A percentile compares a stretch with the other conserved stretches of the same genome.
Conservation (phyloP, 2,113 vertebrate species). For the Pan paniscus region DNA sequence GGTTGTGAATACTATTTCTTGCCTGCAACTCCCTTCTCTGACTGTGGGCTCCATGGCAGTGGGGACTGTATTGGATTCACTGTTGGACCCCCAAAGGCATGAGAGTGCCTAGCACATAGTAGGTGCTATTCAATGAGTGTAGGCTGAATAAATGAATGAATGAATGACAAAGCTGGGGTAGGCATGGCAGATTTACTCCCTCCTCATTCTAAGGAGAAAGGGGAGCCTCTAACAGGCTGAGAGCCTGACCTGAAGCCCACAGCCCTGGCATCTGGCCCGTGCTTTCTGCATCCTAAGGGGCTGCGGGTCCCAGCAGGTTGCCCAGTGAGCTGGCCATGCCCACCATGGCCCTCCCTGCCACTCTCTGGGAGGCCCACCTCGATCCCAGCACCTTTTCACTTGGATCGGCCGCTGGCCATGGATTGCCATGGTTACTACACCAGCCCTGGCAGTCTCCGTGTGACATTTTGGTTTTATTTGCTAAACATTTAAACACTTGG, state of each 20-base stretch:
- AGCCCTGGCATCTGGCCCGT: background rate
- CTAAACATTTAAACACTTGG: constrained; percentile 60
- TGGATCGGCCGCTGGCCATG: background rate
- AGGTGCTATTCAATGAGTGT: background rate
- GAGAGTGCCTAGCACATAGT: rapidly evolving
- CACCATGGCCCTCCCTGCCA: background rate
- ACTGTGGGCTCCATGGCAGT: background rate
- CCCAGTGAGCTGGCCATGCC: background rate
- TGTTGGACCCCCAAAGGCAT: background rate
- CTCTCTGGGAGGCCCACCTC: background rate
- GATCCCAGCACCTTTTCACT: background rate
- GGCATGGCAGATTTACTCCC: rapidly evolving
- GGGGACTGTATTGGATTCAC: background rate
- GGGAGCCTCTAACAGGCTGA: background rate
- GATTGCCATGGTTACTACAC: constrained; percentile 61
- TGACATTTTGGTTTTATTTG: constrained; percentile 58
- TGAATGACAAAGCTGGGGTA: background rate
- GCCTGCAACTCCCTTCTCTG: rapidly evolving
- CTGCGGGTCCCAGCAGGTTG: background rate
- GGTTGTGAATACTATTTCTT: background rate
- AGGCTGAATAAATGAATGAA: background rate
- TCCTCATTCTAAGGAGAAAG: background rate
- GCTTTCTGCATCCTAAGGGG: background rate
- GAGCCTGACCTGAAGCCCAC: background rate
- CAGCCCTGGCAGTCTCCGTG: background rate